phyloP scores from a whole-genome alignment of 2,797 vertebrate genomes.

The Novumbra hubbsi region DNA sequence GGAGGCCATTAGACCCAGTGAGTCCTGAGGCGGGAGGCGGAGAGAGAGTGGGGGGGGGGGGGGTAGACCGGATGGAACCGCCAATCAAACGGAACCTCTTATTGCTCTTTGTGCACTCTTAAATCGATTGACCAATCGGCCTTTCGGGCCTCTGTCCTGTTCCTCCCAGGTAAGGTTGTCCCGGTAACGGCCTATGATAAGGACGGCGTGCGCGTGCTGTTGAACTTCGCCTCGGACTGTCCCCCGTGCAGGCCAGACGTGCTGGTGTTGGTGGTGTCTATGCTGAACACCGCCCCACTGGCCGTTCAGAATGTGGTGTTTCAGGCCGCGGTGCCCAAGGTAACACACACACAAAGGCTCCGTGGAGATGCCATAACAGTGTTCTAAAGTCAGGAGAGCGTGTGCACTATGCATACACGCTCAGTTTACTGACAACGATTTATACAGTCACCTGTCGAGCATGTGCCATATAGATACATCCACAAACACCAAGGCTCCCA shows the following conservation, averaged over 20 bases:
- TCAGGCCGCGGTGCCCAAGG: constrained; percentile 95
- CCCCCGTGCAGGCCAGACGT: constrained; percentile 84
- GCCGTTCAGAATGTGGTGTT: constrained; percentile 83
- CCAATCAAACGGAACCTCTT: neutral
- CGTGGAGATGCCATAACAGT: neutral
- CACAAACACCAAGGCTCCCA: too few relatives aligned
- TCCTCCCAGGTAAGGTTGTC: constrained; percentile 79
- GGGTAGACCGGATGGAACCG: neutral
- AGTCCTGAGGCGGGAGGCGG: constrained; percentile 52
- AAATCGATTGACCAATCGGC: neutral
- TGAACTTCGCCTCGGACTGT: constrained; percentile 92
- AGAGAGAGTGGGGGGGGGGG: neutral
- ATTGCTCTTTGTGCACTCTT: neutral
- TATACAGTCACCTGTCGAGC: too few relatives aligned
- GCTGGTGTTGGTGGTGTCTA: constrained; percentile 93
- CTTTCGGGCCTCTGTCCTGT: neutral
- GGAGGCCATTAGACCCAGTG: constrained; percentile 94
- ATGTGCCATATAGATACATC: too few relatives aligned
- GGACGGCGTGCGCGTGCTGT: constrained; percentile 88
- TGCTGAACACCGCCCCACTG: constrained; percentile 88
- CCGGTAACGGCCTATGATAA: constrained; percentile 93
- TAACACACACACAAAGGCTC: constrained; percentile 45
- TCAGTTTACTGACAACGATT: too few relatives aligned
- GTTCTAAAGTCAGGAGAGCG: neutral
- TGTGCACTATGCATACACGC: too few relatives aligned